A percentile compares a stretch with the other conserved stretches of the same genome.
These are phyloP conservation scores for Sphaerodactylus townsendi DNA, from an alignment of 2,113 vertebrate species.

Conservation along the genomic window DNA sequence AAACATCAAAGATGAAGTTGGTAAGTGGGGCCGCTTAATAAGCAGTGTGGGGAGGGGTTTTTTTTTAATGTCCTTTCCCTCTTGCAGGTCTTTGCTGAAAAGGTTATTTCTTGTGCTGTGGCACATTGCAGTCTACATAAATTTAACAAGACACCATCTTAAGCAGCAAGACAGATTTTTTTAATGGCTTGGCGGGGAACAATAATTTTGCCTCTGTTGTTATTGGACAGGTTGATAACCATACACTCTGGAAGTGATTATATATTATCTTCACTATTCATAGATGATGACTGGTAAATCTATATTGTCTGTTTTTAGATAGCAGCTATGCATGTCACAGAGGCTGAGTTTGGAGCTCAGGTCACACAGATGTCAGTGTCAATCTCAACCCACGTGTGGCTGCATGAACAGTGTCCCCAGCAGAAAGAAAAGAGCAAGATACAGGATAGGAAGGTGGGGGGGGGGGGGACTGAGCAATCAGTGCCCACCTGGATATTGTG, in stretches of 20 bases:
- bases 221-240: slow-evolving; percentile 5
- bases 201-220: neutral
- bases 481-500: no score
- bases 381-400: no score
- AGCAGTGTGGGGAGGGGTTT: slow-evolving; percentile 10
- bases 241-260: neutral
- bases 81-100: slow-evolving; percentile 29
- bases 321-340: neutral
- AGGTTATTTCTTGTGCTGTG: slow-evolving; percentile 15
- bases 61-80: slow-evolving; percentile 30
- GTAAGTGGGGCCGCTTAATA: slow-evolving; percentile 78
- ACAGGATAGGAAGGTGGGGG: no score
- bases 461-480: no score
- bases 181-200: slow-evolving; percentile 29
- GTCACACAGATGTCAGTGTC: neutral
- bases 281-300: slow-evolving; percentile 6
- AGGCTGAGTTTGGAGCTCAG: neutral
- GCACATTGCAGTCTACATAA: neutral
- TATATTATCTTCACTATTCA: slow-evolving; percentile 8
- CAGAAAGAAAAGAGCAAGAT: no score
- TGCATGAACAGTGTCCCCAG: no score
- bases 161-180: neutral
- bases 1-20: slow-evolving; percentile 96
- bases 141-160: neutral
- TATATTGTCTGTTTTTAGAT: neutral